phyloP scores from a whole-genome alignment of 2,113 vertebrate genomes.

The Xiphophorus hellerii region DNA sequence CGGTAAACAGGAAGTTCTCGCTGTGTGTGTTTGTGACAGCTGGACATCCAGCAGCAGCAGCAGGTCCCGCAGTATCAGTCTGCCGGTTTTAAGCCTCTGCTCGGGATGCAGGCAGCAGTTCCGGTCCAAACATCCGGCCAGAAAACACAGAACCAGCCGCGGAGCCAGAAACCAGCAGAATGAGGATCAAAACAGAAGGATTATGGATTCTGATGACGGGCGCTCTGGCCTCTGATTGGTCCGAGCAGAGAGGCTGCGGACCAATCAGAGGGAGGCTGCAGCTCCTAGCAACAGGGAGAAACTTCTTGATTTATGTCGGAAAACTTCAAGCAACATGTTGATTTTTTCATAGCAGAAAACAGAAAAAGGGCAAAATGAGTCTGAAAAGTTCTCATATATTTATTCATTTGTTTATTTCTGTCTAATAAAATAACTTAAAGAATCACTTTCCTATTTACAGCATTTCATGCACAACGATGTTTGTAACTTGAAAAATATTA shows the following conservation, averaged over 20 bases:
- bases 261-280: constrained; percentile 65
- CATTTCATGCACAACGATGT: too few species aligned
- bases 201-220: constrained; percentile 53
- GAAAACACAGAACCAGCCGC: background rate
- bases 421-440: background rate
- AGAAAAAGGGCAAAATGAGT: background rate
- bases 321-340: background rate
- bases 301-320: background rate
- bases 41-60: constrained; percentile 32
- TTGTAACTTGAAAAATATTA: too few species aligned
- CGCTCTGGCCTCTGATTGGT: constrained; percentile 64
- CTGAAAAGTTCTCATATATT: background rate
- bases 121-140: background rate
- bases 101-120: background rate
- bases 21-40: background rate
- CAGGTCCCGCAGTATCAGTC: background rate
- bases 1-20: background rate
- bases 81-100: background rate
- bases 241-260: background rate
- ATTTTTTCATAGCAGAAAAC: background rate
- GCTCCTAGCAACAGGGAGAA: constrained; percentile 67
- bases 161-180: background rate
- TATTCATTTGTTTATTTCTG: background rate
- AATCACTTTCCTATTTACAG: too few species aligned
- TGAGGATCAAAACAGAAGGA: background rate